Percentiles rank a stretch among this genome's conserved stretches.
Conservation (phyloP, 2,113 vertebrate species). For the Mastomys coucha region DNA sequence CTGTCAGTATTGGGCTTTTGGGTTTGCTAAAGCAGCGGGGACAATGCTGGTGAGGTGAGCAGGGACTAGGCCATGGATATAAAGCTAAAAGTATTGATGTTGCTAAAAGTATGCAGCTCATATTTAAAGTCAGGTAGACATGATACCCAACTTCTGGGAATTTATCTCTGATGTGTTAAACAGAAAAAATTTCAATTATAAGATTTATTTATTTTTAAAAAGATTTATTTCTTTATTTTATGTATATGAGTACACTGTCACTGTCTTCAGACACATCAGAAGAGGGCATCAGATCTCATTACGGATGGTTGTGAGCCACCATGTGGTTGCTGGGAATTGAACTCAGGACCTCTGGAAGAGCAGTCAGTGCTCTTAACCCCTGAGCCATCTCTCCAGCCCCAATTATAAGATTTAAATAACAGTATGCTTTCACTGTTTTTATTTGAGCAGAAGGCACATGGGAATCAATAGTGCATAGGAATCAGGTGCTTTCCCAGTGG, state of each 20-base stretch:
- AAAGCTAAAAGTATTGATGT: not conserved
- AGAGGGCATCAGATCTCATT: no score
- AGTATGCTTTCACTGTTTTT: constrained; percentile 8
- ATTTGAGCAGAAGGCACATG: constrained; percentile 42
- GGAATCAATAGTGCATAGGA: constrained; percentile 1
- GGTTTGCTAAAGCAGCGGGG: not conserved
- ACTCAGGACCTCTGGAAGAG: no score
- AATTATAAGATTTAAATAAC: constrained; percentile 40
- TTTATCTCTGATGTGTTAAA: constrained; percentile 26
- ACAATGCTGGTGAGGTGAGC: not conserved
- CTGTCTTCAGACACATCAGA: no score
- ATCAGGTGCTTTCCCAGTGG: not conserved
- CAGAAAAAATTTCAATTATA: no score
- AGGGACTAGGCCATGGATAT: not conserved
- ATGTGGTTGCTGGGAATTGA: no score
- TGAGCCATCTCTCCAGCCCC: no score
- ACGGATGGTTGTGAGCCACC: no score
- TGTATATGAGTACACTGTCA: no score
- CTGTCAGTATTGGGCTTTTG: not conserved
- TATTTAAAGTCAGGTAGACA: constrained; percentile 14
- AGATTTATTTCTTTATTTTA: no score
- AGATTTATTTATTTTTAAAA: no score
- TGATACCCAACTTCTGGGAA: not conserved
- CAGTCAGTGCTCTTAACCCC: no score
- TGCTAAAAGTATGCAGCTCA: not conserved